These are phyloP conservation scores for Gryllus bimaculatus DNA, from an alignment of 1,140 invertebrate genomes.

Conservation along the genomic window DNA sequence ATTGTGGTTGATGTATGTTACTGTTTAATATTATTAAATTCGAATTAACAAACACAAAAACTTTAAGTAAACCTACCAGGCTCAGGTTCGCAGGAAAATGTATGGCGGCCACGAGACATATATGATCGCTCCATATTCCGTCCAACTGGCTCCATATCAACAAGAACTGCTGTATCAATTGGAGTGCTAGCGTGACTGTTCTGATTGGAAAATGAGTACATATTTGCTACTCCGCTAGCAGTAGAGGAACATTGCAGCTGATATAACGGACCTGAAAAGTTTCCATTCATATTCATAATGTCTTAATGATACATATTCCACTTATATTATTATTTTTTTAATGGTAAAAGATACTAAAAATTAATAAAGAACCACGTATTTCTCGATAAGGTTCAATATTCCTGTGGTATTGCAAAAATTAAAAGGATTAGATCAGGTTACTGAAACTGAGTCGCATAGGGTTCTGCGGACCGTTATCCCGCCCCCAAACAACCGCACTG, in stretches of 20 bases:
- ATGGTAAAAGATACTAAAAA: too few species aligned
- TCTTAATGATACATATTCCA: not conserved
- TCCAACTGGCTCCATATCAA: conserved; percentile 14
- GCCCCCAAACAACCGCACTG: too few species aligned
- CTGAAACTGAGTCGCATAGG: too few species aligned
- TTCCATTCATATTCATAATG: not conserved
- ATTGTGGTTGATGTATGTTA: too few species aligned
- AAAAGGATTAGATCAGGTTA: too few species aligned
- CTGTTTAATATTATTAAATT: too few species aligned
- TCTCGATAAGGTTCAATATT: too few species aligned
- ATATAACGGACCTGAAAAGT: conserved; percentile 28
- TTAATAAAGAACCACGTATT: too few species aligned
- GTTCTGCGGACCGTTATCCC: too few species aligned
- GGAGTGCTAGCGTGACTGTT: conserved; percentile 16
- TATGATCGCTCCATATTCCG: not conserved
- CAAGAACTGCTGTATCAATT: conserved; percentile 10
- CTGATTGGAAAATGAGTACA: conserved; percentile 30
- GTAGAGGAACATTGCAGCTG: conserved; percentile 30
- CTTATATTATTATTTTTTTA: too few species aligned
- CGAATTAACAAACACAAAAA: not conserved
- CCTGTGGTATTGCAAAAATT: too few species aligned
- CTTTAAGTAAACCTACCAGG: not conserved
- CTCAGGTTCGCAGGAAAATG: not conserved
- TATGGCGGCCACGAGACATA: not conserved
- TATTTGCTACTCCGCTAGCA: conserved; percentile 30